These are phyloP conservation scores for Leptopilina clavipes DNA, from an alignment of 1,140 invertebrate genomes.

Conservation along the genomic window DNA sequence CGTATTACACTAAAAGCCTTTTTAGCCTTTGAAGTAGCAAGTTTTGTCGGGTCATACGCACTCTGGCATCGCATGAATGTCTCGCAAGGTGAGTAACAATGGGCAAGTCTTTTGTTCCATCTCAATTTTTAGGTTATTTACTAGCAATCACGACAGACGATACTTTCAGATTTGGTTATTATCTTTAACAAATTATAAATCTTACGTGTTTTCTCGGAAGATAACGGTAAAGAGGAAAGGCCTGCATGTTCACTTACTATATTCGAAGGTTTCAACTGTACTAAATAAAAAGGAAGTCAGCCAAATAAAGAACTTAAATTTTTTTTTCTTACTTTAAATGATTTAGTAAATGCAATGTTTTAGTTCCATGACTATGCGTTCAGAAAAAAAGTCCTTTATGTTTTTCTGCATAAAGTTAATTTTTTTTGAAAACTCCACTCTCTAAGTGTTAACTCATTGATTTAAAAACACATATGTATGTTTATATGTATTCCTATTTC, in stretches of 20 bases:
- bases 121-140: slow-evolving; percentile 42
- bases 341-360: no score
- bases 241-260: neutral
- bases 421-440: no score
- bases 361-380: no score
- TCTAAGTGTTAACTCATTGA: no score
- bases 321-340: no score
- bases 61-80: slow-evolving; percentile 64
- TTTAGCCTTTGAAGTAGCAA: slow-evolving; percentile 50
- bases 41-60: slow-evolving; percentile 53
- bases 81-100: slow-evolving; percentile 65
- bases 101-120: slow-evolving; percentile 8
- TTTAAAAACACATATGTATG: no score
- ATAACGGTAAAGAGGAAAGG: slow-evolving; percentile 11
- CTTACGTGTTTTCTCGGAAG: neutral
- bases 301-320: neutral
- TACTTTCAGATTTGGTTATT: neutral
- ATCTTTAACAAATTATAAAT: neutral
- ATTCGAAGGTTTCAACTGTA: neutral
- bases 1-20: slow-evolving; percentile 39
- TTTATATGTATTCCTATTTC: no score
- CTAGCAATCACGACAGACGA: neutral
- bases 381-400: no score
- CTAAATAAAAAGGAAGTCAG: no score
- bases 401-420: no score